Percentiles rank a stretch among this genome's conserved stretches.
Conservation (phyloP, 2,888 invertebrate species). For the Psylliodes chrysocephalus region DNA sequence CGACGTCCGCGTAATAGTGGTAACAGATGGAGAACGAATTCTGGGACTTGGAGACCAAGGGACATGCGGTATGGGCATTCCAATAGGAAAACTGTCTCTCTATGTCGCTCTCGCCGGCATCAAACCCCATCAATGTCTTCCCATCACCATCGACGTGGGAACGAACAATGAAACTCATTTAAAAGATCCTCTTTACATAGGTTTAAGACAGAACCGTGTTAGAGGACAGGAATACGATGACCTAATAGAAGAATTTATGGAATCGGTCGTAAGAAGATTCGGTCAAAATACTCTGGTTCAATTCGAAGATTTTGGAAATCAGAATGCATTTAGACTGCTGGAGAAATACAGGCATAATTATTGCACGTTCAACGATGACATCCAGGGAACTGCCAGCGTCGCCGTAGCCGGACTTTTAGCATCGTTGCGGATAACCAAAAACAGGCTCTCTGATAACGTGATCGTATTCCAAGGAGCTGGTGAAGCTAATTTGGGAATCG, state of each 20-base stretch:
- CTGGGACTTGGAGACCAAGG: constrained; percentile 97
- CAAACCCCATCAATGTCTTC: constrained; percentile 94
- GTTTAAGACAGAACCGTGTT: constrained; percentile 85
- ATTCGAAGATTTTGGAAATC: constrained; percentile 99
- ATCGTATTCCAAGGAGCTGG: constrained; percentile 96
- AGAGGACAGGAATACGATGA: constrained; percentile 89
- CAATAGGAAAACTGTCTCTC: constrained; percentile 94
- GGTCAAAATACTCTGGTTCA: constrained; percentile 88
- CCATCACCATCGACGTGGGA: constrained; percentile 93
- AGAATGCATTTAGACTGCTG: constrained; percentile 94
- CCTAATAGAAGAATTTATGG: constrained; percentile 97
- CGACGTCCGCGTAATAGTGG: constrained; percentile 89
- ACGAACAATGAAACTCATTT: constrained; percentile 78
- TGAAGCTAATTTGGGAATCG: constrained; percentile 82
- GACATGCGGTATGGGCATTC: constrained; percentile 98
- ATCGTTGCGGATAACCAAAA: constrained; percentile 85
- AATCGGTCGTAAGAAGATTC: constrained; percentile 84
- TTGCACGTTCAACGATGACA: constrained; percentile 99
- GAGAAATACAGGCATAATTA: constrained; percentile 87
- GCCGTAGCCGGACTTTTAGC: constrained; percentile 94
- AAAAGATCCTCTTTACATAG: constrained; percentile 95
- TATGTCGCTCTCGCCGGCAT: constrained; percentile 98
- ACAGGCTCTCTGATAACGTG: constrained; percentile 82
- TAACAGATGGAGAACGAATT: constrained; percentile 98
- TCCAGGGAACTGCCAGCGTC: constrained; percentile 87